A percentile compares a stretch with the other conserved stretches of the same genome.
Conservation (phyloP, 2,113 vertebrate species). For the Poecilia latipinna region DNA sequence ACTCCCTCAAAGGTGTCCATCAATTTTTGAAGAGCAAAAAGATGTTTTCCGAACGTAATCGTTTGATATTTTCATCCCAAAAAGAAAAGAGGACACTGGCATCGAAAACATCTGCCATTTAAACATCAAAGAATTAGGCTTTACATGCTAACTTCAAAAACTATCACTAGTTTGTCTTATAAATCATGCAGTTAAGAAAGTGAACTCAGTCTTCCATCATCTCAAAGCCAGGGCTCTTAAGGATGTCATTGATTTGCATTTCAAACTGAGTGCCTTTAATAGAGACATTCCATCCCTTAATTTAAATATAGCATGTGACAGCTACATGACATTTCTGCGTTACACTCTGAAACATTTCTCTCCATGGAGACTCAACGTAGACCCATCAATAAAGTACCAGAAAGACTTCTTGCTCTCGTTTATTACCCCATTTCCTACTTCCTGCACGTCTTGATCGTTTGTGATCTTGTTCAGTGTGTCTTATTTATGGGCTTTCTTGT, state of each 20-base stretch:
- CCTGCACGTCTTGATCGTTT: slow-evolving; percentile 30
- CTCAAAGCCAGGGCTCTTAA: slow-evolving; percentile 30
- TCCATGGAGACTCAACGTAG: neutral
- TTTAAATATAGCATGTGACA: slow-evolving; percentile 44
- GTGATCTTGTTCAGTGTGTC: slow-evolving; percentile 44
- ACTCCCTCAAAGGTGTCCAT: slow-evolving; percentile 52
- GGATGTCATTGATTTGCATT: slow-evolving; percentile 51
- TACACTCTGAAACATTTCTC: slow-evolving; percentile 29
- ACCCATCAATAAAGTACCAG: slow-evolving; percentile 6
- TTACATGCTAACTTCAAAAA: slow-evolving; percentile 21
- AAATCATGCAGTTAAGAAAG: slow-evolving; percentile 43
- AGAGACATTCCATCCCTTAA: slow-evolving; percentile 24
- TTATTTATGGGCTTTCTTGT: slow-evolving; percentile 67
- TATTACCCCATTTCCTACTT: slow-evolving; percentile 45
- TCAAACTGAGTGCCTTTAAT: slow-evolving; percentile 47
- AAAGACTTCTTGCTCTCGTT: slow-evolving; percentile 37
- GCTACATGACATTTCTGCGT: slow-evolving; percentile 40
- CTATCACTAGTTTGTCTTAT: slow-evolving; percentile 49
- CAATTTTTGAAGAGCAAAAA: slow-evolving; percentile 50
- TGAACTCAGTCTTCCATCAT: slow-evolving; percentile 33
- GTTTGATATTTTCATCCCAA: slow-evolving; percentile 38
- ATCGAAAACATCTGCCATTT: slow-evolving; percentile 28
- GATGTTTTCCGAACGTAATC: slow-evolving; percentile 49
- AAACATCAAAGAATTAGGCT: slow-evolving; percentile 19
- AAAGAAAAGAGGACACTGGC: slow-evolving; percentile 14